Evolutionary conservation across 2,888 invertebrate species (phyloP), one percentile per base, ranked within the genome.

Genomic region (Pyrrhosoma nymphula): DNA sequence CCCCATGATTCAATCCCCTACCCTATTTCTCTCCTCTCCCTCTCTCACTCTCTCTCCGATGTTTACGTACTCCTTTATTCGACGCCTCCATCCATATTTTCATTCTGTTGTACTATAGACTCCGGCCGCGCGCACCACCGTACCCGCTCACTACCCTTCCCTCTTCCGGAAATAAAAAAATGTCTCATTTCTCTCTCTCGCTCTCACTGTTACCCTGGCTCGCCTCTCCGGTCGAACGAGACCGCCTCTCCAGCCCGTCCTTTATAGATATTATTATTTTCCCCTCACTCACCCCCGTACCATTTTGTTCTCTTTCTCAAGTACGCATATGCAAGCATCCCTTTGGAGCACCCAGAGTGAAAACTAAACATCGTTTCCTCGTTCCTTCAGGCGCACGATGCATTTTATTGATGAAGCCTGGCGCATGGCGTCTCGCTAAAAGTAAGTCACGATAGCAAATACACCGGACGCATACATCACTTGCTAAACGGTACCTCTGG

Each of bases 21-120:
- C 89, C 55, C 56, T 89, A 26, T 89, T 35, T 89, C 89, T 16
- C 35, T 23, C 26, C 69, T 69, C 26, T 69, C 69, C 20, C 69
- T 69, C n/a, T 82, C 82, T 35, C 30, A 12, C 30, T 35, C 82
- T 35, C 82, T 82, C 82, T 95, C 82, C 63, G 47, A 69, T 93
- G 93, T 93, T 93, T 93, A 93, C 93, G 93, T 47, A 69, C 93
- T 93, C 93, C 69, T 93, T 93, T 69, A 93, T 60, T 93, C 75
- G 69, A 69, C 69, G 93, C 93, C 93, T 93, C 75, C 69, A 69
- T 91, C 63, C 91, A 93, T 93, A 93, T 93, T 93, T 93, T 93
- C 93, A 93, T 93, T 69, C 75, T 26, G 69, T 75, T 93, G 69
- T 69, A 82, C 35, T 82, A 93, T 69, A 93, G 69, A 69, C 93